phyloP scores from a whole-genome alignment of 37 sponge, comb jelly and placozoan genomes.

The Spongilla lacustris region DNA sequence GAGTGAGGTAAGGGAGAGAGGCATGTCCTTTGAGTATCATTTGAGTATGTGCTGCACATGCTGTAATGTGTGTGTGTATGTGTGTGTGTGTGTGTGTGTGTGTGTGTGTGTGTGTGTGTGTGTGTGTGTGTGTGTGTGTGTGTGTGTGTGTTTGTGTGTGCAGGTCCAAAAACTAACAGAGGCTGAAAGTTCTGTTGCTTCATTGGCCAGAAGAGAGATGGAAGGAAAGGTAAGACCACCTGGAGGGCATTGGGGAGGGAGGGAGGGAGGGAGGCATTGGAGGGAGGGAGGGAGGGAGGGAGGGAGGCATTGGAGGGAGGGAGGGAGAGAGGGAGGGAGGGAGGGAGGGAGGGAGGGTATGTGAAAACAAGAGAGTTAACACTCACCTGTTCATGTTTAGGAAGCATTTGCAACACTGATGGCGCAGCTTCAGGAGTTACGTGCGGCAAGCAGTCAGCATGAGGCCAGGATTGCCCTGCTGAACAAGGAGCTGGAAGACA shows the following conservation, averaged over 20 bases:
- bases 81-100: too few species aligned
- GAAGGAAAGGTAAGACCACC: not conserved
- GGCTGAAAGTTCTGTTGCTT: not conserved
- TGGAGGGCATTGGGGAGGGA: not conserved
- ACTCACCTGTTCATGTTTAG: not conserved
- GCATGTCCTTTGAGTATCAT: too few species aligned
- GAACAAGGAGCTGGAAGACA: slow-evolving; percentile 53
- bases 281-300: not conserved
- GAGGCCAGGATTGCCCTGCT: slow-evolving; percentile 36
- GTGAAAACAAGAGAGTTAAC: not conserved
- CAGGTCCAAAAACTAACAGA: not conserved
- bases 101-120: not conserved
- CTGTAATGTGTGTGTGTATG: not conserved
- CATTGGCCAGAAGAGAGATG: not conserved
- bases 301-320: not conserved
- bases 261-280: not conserved
- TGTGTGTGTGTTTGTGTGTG: not conserved
- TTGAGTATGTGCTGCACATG: not conserved
- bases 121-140: not conserved
- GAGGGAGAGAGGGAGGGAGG: not conserved
- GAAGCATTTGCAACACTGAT: slow-evolving; percentile 61
- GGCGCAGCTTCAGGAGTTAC: slow-evolving; percentile 58
- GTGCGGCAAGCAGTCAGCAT: not conserved
- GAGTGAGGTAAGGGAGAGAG: slow-evolving; percentile 21
- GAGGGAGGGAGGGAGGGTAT: not conserved